A percentile compares a stretch with the other conserved stretches of the same genome.
Evolutionary conservation across 2,888 invertebrate genomes (phyloP).

Genomic region (Cantharis rufa): DNA sequence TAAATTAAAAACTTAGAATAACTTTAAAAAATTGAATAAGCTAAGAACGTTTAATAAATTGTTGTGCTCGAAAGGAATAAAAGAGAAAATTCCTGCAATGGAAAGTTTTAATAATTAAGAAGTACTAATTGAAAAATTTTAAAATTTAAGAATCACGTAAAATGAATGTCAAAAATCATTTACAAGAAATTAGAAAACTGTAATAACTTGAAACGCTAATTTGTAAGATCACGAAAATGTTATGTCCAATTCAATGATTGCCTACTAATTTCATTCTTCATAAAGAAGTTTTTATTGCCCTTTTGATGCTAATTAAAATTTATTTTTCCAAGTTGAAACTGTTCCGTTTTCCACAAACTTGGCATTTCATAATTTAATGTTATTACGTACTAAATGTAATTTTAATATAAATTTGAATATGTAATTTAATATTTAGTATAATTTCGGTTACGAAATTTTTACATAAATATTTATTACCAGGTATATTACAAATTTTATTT

Average conservation of each 20-base stretch:
- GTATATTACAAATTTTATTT: not conserved
- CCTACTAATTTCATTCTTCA: not conserved
- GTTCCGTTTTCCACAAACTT: not conserved
- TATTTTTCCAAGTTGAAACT: not conserved
- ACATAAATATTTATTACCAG: not conserved
- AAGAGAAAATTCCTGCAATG: not conserved
- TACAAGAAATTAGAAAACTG: not conserved
- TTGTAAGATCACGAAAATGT: not conserved
- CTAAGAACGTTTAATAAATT: not conserved
- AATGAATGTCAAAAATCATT: not conserved
- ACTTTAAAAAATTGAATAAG: not conserved
- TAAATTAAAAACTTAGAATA: not conserved
- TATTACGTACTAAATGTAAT: not conserved
- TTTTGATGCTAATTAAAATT: not conserved
- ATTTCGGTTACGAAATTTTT: not conserved
- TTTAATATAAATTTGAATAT: not conserved
- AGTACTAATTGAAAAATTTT: not conserved
- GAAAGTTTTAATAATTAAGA: not conserved
- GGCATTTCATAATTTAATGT: not conserved
- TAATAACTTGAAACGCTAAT: not conserved
- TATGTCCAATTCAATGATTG: not conserved
- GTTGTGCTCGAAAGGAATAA: not conserved
- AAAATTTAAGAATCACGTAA: not conserved
- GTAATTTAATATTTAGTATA: not conserved
- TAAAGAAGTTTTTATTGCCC: not conserved